These are phyloP conservation scores for Athene noctua DNA, from an alignment of 2,113 vertebrate species.

Conservation along the genomic window DNA sequence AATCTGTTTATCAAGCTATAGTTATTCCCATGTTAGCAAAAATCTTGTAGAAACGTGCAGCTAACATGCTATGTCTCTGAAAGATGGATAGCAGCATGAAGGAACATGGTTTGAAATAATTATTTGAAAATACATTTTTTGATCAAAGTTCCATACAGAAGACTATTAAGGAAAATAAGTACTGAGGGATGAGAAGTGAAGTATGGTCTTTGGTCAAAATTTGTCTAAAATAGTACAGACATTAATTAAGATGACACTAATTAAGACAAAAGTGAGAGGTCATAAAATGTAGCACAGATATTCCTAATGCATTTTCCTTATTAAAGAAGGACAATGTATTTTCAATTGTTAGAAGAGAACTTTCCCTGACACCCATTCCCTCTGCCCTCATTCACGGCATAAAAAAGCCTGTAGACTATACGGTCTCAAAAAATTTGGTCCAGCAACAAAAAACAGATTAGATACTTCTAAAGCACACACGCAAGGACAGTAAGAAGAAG, in stretches of 20 bases:
- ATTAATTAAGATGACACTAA: background rate
- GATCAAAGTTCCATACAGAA: background rate
- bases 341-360: background rate
- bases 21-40: background rate
- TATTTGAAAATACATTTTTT: background rate
- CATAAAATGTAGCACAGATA: background rate
- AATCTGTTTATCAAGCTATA: background rate
- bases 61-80: background rate
- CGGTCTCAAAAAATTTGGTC: rapidly evolving
- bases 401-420: background rate
- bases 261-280: background rate
- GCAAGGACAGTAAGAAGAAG: background rate
- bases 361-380: background rate
- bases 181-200: background rate
- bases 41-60: background rate
- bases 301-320: background rate
- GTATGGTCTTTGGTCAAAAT: background rate
- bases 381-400: background rate
- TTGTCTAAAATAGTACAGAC: background rate
- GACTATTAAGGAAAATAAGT: background rate
- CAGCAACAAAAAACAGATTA: background rate
- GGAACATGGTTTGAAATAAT: background rate
- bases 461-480: background rate
- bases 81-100: background rate
- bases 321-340: background rate